Base-by-base conservation (phyloP, 2,888 invertebrate genomes). In the Lasioglossum morio region DNA sequence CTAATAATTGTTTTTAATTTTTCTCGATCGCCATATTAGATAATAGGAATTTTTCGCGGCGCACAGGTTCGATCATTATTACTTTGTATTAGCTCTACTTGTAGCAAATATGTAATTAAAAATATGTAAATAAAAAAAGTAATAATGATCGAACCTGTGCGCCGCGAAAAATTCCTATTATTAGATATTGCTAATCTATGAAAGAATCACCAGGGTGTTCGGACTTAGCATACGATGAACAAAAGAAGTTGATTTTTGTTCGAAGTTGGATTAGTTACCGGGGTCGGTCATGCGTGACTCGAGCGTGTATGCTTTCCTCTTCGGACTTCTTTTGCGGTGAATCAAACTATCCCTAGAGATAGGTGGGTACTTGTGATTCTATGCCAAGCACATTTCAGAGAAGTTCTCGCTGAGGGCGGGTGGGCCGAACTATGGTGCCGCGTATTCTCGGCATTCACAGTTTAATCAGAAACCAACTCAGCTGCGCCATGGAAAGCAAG, bases 401-500 rank as follows among this genome's bases (percentile, higher is more conserved):
- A 92, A 92, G 90, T 91, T 92, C 85, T 27, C 84, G 83, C 74
- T 75, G 79, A 66, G 72, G 79, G 83, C 81, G 72, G 79, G 81
- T 77, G 60, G 72, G 73, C 79, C 86, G 87, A 88, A 81, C 90
- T 87, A 86, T 84, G 88, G 84, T 86, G 90, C 91, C 92, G 89
- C 88, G 92, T 93, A 93, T 93, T 92, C 93, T 88, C 92, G 85
- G 86, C 90, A 92, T 91, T 92, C 92, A 90, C 90, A 91, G 92
- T 92, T 94, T 94, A 94, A 94, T 94, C 94, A 94, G 92, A 88
- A 89, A 91, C 91, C 92, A 92, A 93, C 92, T 92, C 91, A 87
- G 88, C 81, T 88, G 84, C 82, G 81, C 84, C 80, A 79, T 81
- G 83, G 88, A 89, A 89, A 86, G 91, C 90, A 90, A 91, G 88